phyloP scores from a whole-genome alignment of 2,888 invertebrate species.

The Nebria salina region DNA sequence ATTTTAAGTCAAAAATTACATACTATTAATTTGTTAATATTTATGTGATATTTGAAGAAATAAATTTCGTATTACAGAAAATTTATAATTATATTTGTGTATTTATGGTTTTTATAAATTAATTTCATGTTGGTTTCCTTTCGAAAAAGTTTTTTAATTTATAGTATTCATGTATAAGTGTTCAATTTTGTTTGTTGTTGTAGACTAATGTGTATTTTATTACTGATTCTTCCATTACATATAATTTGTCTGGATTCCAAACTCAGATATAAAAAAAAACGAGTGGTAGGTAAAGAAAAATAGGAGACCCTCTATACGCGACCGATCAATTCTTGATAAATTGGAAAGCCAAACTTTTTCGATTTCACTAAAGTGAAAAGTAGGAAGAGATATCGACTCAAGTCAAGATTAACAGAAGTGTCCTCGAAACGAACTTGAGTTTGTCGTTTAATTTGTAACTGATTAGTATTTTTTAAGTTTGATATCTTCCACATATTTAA shows the following conservation, averaged over 20 bases:
- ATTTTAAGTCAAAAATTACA: too few species aligned
- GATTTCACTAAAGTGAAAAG: slow-evolving; percentile 43
- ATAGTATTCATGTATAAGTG: neutral
- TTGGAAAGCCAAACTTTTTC: slow-evolving; percentile 41
- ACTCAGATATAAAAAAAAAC: neutral
- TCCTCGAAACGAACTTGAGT: slow-evolving; percentile 7
- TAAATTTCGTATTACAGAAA: too few species aligned
- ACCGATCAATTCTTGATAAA: slow-evolving; percentile 44
- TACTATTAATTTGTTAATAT: too few species aligned
- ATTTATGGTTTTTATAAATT: too few species aligned
- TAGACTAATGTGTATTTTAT: neutral
- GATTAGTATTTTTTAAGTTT: neutral
- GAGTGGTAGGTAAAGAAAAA: slow-evolving; percentile 33
- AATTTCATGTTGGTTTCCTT: too few species aligned
- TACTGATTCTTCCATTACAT: slow-evolving; percentile 9
- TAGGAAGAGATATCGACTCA: slow-evolving; percentile 14
- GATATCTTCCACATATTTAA: neutral
- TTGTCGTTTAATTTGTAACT: neutral
- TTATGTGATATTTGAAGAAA: too few species aligned
- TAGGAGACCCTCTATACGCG: slow-evolving; percentile 29
- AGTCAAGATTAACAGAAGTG: slow-evolving; percentile 23
- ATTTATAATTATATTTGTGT: too few species aligned
- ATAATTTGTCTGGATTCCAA: slow-evolving; percentile 30
- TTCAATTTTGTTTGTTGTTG: neutral
- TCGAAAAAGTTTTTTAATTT: neutral